Base-by-base conservation (phyloP, 2,888 invertebrate species). In the Agelastica alni region DNA sequence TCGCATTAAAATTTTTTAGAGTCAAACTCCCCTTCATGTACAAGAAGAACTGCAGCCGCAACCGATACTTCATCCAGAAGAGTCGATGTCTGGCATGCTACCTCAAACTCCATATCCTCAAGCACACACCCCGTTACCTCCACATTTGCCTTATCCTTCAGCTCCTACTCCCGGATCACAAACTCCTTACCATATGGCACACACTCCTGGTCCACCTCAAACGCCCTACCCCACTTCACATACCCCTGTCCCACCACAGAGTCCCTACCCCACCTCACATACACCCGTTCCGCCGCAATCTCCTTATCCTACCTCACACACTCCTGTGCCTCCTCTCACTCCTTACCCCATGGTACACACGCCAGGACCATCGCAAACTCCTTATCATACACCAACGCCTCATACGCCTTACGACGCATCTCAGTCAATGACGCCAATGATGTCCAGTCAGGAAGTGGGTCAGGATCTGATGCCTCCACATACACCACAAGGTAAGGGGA, bases 371-470 rank as follows among this genome's bases (percentile, higher is more conserved):
- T 51, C 54, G 1, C 12, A 5, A 26, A 78, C 81, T 1, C 48
- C 48, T 30, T 49, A 41, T 18, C 28, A 31, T 9, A 20, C 49
- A 10, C 39, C 41, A 20, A 49, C 49, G 3, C 53, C 53, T 16
- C 45, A 28, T 16, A 78, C 81, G 2, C 36, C 36, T 46, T 46
- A 46, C 37, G n/a, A n/a, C n/a, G 70, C 62, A 34, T 42, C 36
- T 37, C 80, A 59, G 80, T 62, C 66, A 13, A 46, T 53, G 44
- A 62, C 61, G 32, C 58, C 82, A 43, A 79, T 81, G 47, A 42
- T 60, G 57, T 43, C 44, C 2, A 13, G 14, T 2, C 51, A 44
- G 16, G 45, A 44, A 1, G 26, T 44, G 3, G 10, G 26, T 2
- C 44, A 39, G 14, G 52, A 52, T 10, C 18, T 45, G 20, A 52